phyloP scores from a whole-genome alignment of 2,113 vertebrate genomes.

The Onychostoma macrolepis region DNA sequence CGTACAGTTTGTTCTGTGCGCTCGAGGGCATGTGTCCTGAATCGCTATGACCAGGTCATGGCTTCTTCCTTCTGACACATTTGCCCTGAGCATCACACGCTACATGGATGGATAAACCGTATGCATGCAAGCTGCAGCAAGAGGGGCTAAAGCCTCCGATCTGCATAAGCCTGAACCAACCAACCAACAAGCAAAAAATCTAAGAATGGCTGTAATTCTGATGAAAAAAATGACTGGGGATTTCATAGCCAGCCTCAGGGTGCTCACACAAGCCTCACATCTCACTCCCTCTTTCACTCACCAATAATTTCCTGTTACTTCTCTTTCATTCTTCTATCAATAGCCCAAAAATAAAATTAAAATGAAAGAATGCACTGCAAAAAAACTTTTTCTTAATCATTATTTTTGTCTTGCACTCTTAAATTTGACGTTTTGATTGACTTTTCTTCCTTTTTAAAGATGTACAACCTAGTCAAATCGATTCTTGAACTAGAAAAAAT shows the following conservation, averaged over 20 bases:
- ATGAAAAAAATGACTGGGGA: neutral
- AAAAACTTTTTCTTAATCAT: neutral
- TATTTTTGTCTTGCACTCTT: neutral
- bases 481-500: neutral
- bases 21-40: slow-evolving; percentile 11
- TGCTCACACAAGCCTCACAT: neutral
- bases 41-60: slow-evolving; percentile 27
- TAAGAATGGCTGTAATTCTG: neutral
- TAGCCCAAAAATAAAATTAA: neutral
- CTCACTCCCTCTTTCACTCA: no score
- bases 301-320: neutral
- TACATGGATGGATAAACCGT: slow-evolving; percentile 5
- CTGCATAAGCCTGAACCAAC: neutral
- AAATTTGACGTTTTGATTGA: neutral
- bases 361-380: neutral
- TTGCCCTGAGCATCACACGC: neutral
- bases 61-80: slow-evolving; percentile 33
- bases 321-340: neutral
- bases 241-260: neutral
- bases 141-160: neutral
- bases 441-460: neutral
- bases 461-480: neutral
- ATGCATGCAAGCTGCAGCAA: neutral
- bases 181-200: neutral
- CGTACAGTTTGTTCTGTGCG: slow-evolving; percentile 22